Evolutionary conservation across 2,113 vertebrate species (phyloP).

Genomic region (Atractosteus spatula): DNA sequence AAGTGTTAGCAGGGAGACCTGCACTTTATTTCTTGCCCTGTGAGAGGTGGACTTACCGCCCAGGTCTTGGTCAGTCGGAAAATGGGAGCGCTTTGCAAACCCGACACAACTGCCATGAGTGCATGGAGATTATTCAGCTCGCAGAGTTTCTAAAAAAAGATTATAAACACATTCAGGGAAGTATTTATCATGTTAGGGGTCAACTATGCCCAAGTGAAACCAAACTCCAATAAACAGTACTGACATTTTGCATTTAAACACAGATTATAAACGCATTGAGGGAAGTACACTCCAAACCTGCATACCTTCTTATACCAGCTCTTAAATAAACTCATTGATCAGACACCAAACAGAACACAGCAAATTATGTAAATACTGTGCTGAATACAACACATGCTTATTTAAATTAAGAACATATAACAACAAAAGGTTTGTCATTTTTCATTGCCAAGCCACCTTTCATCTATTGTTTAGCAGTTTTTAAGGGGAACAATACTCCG

Average conservation of each 20-base stretch:
- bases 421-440: no score
- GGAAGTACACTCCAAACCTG: neutral
- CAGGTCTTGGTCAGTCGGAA: conserved; percentile 95
- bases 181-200: neutral
- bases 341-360: no score
- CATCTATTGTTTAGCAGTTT: no score
- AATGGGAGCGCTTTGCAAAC: conserved; percentile 93
- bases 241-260: neutral
- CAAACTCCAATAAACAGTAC: neutral
- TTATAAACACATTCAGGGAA: neutral
- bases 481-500: no score
- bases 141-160: conserved; percentile 80
- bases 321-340: no score
- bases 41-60: conserved; percentile 79
- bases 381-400: no score
- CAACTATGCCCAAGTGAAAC: conserved; percentile 18
- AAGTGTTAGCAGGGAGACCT: no score
- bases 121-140: conserved; percentile 97
- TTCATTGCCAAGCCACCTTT: no score
- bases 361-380: no score
- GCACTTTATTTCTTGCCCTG: no score
- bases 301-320: no score
- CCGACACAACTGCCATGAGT: conserved; percentile 95
- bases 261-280: neutral
- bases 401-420: no score